Percentiles rank a stretch among this genome's conserved stretches.
These are phyloP conservation scores for Phrynocephalus forsythii DNA, from an alignment of 2,797 vertebrate genomes.

Conservation along the genomic window DNA sequence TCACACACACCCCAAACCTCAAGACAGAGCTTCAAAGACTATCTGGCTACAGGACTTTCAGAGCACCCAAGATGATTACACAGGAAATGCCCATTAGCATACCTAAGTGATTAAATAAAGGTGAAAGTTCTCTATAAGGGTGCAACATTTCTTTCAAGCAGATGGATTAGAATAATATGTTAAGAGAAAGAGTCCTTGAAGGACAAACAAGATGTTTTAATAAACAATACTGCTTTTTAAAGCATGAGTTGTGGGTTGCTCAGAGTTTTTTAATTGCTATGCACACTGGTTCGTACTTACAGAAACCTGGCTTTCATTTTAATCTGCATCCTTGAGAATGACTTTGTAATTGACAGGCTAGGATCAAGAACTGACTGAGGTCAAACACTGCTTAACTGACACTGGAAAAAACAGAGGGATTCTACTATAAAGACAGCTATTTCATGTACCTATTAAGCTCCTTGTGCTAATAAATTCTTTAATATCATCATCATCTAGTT, in stretches of 20 bases:
- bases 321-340: neutral
- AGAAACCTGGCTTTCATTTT: neutral
- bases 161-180: slow-evolving; percentile 27
- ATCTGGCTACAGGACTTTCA: too few relatives aligned
- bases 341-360: slow-evolving; percentile 15
- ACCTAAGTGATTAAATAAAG: neutral
- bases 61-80: neutral
- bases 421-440: neutral
- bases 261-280: slow-evolving; percentile 5
- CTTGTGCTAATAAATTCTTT: slow-evolving; percentile 21
- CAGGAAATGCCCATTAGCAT: rapidly evolving
- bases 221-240: neutral
- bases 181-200: slow-evolving; percentile 14
- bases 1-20: too few relatives aligned
- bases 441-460: slow-evolving; percentile 15
- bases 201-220: slow-evolving; percentile 25
- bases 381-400: slow-evolving; percentile 9
- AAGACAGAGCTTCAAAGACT: too few relatives aligned
- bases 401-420: neutral
- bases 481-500: too few relatives aligned
- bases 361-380: slow-evolving; percentile 18
- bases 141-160: neutral
- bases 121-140: neutral
- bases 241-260: slow-evolving; percentile 8
- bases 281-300: neutral